These are phyloP conservation scores for Sinocyclocheilus anophthalmus DNA, from an alignment of 2,113 vertebrate species.

Conservation along the genomic window DNA sequence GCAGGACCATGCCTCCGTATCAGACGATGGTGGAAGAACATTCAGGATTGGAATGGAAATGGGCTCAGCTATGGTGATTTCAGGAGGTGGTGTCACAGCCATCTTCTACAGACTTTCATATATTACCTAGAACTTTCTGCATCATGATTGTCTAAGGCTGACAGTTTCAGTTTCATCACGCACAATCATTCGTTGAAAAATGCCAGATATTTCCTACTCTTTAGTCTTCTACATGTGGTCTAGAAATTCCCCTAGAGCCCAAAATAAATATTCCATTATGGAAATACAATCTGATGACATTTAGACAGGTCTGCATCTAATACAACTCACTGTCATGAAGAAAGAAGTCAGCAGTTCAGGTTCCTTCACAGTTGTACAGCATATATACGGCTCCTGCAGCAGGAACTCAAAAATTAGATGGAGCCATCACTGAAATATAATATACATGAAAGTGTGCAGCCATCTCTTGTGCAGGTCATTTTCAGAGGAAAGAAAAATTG, in stretches of 20 bases:
- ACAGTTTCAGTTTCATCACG: background rate
- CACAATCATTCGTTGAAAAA: background rate
- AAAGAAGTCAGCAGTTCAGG: background rate
- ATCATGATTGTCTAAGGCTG: background rate
- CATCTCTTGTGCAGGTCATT: constrained; percentile 34
- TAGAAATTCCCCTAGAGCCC: background rate
- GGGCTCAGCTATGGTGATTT: constrained; percentile 59
- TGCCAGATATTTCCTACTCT: background rate
- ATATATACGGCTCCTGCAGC: background rate
- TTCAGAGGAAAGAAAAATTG: background rate
- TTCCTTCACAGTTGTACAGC: constrained; percentile 3
- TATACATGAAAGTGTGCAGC: background rate
- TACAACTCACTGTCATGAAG: background rate
- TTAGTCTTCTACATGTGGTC: background rate
- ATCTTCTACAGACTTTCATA: constrained; percentile 53
- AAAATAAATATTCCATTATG: background rate
- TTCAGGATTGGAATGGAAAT: constrained; percentile 71
- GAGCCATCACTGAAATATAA: background rate
- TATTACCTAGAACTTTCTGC: background rate
- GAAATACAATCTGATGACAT: constrained; percentile 5
- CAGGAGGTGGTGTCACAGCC: constrained; percentile 60
- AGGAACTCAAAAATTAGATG: background rate
- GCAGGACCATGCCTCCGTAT: constrained; percentile 77
- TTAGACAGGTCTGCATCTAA: background rate
- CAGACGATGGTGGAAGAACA: constrained; percentile 75